These are phyloP conservation scores for Caenorhabditis latens DNA, from an alignment of 1,140 invertebrate genomes.

Conservation along the genomic window DNA sequence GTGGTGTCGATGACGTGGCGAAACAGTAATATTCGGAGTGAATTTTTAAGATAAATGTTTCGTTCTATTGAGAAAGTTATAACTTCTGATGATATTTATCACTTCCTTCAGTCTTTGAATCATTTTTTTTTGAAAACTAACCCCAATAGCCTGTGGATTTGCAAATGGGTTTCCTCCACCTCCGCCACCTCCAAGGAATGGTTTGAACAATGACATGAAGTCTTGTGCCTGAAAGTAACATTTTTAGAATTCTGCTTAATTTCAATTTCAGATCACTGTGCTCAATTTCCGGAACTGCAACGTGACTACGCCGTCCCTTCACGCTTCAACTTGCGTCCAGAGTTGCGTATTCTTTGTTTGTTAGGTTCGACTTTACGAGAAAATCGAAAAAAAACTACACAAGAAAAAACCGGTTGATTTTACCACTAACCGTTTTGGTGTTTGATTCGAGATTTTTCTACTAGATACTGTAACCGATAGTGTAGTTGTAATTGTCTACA, in stretches of 20 bases:
- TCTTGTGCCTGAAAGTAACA: constrained; percentile 59
- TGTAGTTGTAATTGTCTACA: too few relatives aligned
- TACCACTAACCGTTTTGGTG: too few relatives aligned
- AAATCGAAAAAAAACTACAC: neutral
- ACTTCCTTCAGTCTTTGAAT: too few relatives aligned
- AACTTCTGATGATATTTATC: too few relatives aligned
- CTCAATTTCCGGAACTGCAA: too few relatives aligned
- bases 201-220: constrained; percentile 57
- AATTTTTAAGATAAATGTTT: neutral
- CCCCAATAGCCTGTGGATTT: constrained; percentile 40
- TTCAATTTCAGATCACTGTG: too few relatives aligned
- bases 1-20: too few relatives aligned
- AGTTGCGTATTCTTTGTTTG: too few relatives aligned
- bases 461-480: too few relatives aligned
- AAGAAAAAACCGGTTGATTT: neutral
- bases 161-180: constrained; percentile 56
- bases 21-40: neutral
- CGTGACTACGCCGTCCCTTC: too few relatives aligned
- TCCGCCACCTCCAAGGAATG: constrained; percentile 57
- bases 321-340: too few relatives aligned
- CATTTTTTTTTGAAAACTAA: neutral
- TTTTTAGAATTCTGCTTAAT: neutral
- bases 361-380: neutral
- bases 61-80: too few relatives aligned
- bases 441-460: neutral